Percentiles rank a stretch among this genome's conserved stretches.
Evolutionary conservation across 2,113 vertebrate genomes (phyloP).

Genomic region (Boleophthalmus pectinirostris): DNA sequence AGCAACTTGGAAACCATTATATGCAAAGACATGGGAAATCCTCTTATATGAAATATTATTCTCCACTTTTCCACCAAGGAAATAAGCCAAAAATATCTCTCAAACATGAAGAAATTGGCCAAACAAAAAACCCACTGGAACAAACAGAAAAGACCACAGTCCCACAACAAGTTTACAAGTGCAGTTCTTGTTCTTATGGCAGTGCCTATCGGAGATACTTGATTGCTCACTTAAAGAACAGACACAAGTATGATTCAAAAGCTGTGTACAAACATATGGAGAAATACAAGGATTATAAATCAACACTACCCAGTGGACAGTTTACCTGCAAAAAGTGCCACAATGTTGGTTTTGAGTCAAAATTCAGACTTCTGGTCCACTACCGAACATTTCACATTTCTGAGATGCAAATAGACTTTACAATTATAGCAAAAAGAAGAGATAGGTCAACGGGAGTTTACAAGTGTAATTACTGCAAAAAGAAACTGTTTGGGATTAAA

Average conservation of each 20-base stretch:
- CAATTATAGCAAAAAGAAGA: constrained; percentile 65
- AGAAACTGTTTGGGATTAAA: constrained; percentile 75
- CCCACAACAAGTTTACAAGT: constrained; percentile 14
- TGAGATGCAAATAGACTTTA: constrained; percentile 82
- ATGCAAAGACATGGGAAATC: constrained; percentile 86
- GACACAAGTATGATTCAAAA: constrained; percentile 41
- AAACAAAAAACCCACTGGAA: not conserved
- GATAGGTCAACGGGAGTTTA: constrained; percentile 72
- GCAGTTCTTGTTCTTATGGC: constrained; percentile 47
- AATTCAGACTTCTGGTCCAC: constrained; percentile 82
- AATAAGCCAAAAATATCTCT: not conserved
- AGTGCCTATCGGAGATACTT: constrained; percentile 31
- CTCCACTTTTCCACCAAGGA: not conserved
- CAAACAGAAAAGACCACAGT: not conserved
- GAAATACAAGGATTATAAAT: constrained; percentile 42
- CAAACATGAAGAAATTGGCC: constrained; percentile 25
- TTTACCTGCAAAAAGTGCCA: constrained; percentile 85
- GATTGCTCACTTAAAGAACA: constrained; percentile 38
- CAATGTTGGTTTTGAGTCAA: constrained; percentile 79
- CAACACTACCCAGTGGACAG: constrained; percentile 62
- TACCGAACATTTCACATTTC: constrained; percentile 83
- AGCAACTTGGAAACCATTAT: constrained; percentile 84
- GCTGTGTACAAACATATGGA: constrained; percentile 22
- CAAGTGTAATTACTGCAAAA: constrained; percentile 83
- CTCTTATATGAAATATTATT: constrained; percentile 79